These are phyloP conservation scores for Neomorphus geoffroyi DNA, from an alignment of 2,797 vertebrate species.

Conservation along the genomic window DNA sequence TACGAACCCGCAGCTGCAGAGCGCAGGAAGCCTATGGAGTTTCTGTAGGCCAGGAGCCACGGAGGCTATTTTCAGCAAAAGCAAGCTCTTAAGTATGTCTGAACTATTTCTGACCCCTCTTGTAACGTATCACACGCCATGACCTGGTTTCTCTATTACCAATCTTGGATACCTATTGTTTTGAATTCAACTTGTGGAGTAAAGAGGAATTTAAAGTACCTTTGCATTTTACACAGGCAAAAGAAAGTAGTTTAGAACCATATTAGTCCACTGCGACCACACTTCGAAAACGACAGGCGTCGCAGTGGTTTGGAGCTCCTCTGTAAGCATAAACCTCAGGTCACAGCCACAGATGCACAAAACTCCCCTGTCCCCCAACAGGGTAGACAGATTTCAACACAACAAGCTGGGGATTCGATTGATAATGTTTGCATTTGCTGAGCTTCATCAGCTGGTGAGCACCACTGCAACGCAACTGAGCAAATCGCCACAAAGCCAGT, in stretches of 20 bases:
- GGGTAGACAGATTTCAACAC: constrained; percentile 43
- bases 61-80: constrained; percentile 64
- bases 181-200: neutral
- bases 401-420: constrained; percentile 60
- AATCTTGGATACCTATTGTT: constrained; percentile 33
- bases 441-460: constrained; percentile 68
- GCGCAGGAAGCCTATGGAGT: constrained; percentile 65
- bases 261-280: neutral
- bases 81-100: constrained; percentile 65
- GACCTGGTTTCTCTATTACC: constrained; percentile 55
- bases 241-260: neutral
- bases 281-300: neutral
- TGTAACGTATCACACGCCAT: neutral
- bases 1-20: constrained; percentile 62
- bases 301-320: neutral
- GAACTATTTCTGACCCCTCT: constrained; percentile 67
- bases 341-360: neutral
- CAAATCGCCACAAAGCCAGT: constrained; percentile 61
- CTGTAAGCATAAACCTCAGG: neutral
- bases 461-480: constrained; percentile 41
- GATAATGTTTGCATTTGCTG: constrained; percentile 64
- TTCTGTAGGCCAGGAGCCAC: constrained; percentile 65
- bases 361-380: neutral
- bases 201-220: constrained; percentile 12
- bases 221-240: neutral